A percentile compares a stretch with the other conserved stretches of the same genome.
Conservation (phyloP, 2,113 vertebrate species). For the Ptychochromis oligacanthus region DNA sequence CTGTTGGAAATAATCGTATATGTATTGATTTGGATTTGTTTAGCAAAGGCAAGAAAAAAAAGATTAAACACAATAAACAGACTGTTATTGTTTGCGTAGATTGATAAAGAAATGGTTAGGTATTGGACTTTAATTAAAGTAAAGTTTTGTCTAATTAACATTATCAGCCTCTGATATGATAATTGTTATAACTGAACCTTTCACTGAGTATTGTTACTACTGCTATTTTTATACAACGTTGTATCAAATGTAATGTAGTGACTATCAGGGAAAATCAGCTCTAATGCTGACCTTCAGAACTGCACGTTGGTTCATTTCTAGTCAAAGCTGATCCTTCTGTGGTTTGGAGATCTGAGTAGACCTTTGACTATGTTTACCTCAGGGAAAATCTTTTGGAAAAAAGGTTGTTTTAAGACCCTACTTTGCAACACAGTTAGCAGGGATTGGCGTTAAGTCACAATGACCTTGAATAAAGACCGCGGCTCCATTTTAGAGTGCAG, state of each 20-base stretch:
- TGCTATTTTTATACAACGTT: background rate
- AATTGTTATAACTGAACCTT: background rate
- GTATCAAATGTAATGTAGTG: background rate
- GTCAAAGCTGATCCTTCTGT: background rate
- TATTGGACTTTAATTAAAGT: background rate
- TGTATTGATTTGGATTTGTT: background rate
- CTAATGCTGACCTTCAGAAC: constrained; percentile 21
- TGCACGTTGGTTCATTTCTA: background rate
- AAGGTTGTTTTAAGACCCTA: background rate
- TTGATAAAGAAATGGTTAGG: background rate
- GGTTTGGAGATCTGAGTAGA: background rate
- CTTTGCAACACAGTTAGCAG: background rate
- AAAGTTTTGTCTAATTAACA: background rate
- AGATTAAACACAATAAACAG: background rate
- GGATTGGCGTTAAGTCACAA: background rate
- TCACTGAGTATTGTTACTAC: background rate
- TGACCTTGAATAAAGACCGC: constrained; percentile 45
- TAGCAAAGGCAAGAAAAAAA: background rate
- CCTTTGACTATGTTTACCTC: background rate
- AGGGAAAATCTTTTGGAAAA: background rate
- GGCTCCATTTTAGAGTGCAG: constrained; percentile 31
- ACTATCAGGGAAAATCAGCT: background rate
- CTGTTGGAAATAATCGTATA: background rate
- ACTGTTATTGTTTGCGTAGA: background rate
- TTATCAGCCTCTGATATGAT: background rate